Base-by-base conservation (phyloP, 2,888 invertebrate genomes). In the Scotopteryx bipunctaria region DNA sequence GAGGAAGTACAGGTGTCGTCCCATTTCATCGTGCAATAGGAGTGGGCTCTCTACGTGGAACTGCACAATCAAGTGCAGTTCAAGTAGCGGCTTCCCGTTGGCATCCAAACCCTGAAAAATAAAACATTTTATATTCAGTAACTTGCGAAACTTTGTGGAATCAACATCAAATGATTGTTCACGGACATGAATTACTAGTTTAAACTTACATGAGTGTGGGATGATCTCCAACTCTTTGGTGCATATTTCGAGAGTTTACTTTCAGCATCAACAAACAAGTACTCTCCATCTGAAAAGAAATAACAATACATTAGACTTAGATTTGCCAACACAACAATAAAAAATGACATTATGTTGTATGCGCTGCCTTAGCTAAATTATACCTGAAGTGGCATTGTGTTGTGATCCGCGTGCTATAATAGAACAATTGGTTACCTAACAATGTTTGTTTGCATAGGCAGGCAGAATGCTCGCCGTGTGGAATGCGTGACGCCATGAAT, bases 191-290 rank as follows among this genome's bases (percentile, higher is more conserved):
- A 14, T 23, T 3, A 6, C 11, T 25, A n/a, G 5, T 25, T 8
- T 1, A 40, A 17, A 92, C 94, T 94, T 91, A 96, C 96, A 91
- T 96, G 96, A 76, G 96, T 96, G 86, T 96, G 96, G 66, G 97
- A 97, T 68, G 97, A 96, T 84, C 97, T 95, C 98, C 98, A 98
- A 86, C 96, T 96, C 91, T 98, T 98, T 77, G 98, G 97, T 72
- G 97, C 97, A 92, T 98, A 97, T 91, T 98, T 98, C 80, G 97
- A 97, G 76, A 99, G 92, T 91, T 98, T 98, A 92, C 95, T 96
- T 85, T 98, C 98, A 81, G 95, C 94, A 85, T 98, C 97, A 86
- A 97, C 95, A 91, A 98, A 99, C 79, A 98, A 93, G 91, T 96
- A 98, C 92, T 98, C 98, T 91, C 96, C 97, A 93, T 98, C 98